These are phyloP conservation scores for Polydrusus tereticollis DNA, from an alignment of 2,888 invertebrate species.

Conservation along the genomic window DNA sequence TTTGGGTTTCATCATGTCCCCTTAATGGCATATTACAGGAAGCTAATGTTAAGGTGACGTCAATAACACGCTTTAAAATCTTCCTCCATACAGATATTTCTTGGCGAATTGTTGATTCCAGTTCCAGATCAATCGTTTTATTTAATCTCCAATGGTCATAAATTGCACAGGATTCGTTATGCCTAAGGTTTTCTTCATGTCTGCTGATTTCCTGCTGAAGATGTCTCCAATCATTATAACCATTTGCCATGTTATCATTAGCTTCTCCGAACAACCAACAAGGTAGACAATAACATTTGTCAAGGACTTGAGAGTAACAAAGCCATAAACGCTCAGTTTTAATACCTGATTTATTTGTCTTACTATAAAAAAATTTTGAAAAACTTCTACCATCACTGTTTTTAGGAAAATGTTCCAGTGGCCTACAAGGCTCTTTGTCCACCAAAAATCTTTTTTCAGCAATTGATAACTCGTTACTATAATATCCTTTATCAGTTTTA, in stretches of 20 bases:
- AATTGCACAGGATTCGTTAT: constrained; percentile 13
- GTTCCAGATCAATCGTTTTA: constrained; percentile 9
- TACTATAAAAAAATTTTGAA: not conserved
- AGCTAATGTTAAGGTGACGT: constrained; percentile 15
- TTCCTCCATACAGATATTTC: constrained; percentile 13
- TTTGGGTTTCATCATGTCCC: not conserved
- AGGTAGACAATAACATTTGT: constrained; percentile 11
- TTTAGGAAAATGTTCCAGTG: not conserved
- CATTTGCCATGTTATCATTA: not conserved
- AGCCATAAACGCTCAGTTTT: constrained; percentile 5
- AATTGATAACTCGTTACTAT: not conserved
- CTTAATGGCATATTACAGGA: not conserved
- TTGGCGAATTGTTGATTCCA: constrained; percentile 13
- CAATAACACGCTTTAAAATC: constrained; percentile 17
- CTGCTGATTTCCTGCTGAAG: constrained; percentile 3
- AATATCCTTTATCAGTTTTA: constrained; percentile 5
- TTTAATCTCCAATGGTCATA: constrained; percentile 12
- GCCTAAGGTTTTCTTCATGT: constrained; percentile 2
- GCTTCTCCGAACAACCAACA: constrained; percentile 2
- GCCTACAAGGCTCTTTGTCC: not conserved
- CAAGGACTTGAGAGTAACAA: not conserved
- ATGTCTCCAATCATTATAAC: not conserved
- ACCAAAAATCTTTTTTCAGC: not conserved
- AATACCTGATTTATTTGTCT: not conserved
- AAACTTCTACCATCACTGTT: not conserved